Conservation (phyloP, 2,888 invertebrate species). For the Metacarcinus magister region DNA sequence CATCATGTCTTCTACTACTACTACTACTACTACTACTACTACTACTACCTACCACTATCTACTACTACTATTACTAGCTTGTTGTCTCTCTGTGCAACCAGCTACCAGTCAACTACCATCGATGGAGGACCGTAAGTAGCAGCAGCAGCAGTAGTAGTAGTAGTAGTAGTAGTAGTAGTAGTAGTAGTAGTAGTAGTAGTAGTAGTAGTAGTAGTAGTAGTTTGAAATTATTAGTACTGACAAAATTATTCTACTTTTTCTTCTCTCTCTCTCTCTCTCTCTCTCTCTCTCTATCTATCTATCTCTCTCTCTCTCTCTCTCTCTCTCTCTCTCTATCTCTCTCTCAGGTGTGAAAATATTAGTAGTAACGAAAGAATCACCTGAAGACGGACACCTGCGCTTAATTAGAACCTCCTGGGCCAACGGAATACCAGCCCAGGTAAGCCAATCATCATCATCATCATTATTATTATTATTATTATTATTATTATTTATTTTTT, state of each 20-base stretch:
- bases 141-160: constrained; percentile 9
- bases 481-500: background rate
- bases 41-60: too few species aligned
- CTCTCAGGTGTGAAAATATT: background rate
- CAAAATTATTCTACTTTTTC: too few species aligned
- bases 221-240: background rate
- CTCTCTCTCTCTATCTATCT: background rate
- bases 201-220: constrained; percentile 26
- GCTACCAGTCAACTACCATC: background rate
- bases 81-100: background rate
- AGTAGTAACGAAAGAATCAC: background rate
- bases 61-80: background rate
- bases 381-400: background rate
- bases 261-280: too few species aligned
- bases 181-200: constrained; percentile 26
- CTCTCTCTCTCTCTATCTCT: constrained; percentile 6
- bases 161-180: constrained; percentile 26
- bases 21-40: too few species aligned
- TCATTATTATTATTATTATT: background rate
- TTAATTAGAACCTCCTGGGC: background rate
- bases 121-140: background rate
- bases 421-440: background rate
- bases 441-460: background rate
- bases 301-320: background rate
- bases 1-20: too few species aligned